phyloP scores from a whole-genome alignment of 2,888 invertebrate genomes.

The Boloria euphrosyne region DNA sequence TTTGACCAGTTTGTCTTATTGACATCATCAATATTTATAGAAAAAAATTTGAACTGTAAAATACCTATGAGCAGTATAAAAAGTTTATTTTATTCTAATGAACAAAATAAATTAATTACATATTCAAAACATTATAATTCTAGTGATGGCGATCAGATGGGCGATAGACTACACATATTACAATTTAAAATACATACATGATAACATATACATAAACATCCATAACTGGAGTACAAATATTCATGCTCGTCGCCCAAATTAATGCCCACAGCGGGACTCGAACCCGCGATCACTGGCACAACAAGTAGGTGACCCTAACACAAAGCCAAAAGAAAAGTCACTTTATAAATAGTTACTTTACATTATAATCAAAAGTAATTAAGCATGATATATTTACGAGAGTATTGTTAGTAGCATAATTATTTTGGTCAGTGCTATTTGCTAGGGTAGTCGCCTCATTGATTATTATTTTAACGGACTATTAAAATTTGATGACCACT shows the following conservation, averaged over 20 bases:
- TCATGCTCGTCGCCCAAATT: no score
- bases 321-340: no score
- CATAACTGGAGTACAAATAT: no score
- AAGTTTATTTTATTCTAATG: not conserved
- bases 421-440: slow-evolving; percentile 38
- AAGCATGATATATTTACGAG: slow-evolving; percentile 3
- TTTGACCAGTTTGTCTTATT: slow-evolving; percentile 16
- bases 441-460: slow-evolving; percentile 74
- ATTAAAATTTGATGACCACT: slow-evolving; percentile 81
- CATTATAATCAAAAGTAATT: not conserved
- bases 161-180: no score
- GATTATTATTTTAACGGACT: slow-evolving; percentile 82
- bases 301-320: no score
- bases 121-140: no score
- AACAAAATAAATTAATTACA: not conserved
- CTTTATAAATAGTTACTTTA: not conserved
- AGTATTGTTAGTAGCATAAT: slow-evolving; percentile 28
- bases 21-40: slow-evolving; percentile 6
- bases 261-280: no score
- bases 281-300: no score
- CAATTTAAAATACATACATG: no score
- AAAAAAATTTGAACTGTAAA: not conserved
- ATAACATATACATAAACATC: no score
- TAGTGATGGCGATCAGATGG: no score
- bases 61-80: not conserved